Evolutionary conservation across 1,140 invertebrate genomes (phyloP).

Genomic region (Varroa destructor): DNA sequence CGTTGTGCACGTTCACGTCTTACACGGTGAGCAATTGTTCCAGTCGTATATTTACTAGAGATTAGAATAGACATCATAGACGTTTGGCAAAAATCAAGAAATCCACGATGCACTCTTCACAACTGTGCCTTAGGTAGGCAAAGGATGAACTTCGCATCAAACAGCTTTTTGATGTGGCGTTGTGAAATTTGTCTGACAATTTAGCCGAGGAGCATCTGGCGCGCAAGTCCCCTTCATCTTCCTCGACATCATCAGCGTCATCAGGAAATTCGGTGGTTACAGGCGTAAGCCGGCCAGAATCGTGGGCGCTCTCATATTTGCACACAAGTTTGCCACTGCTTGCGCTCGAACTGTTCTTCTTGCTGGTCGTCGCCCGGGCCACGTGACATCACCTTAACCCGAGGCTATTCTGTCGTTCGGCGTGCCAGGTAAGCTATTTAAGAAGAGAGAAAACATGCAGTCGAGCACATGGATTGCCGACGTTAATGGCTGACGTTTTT

Average conservation of each 20-base stretch:
- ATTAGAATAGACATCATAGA: too few relatives aligned
- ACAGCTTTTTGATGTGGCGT: too few relatives aligned
- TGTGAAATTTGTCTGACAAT: background rate
- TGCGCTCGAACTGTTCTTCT: constrained; percentile 11
- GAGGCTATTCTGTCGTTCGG: constrained; percentile 12
- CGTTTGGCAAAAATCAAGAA: too few relatives aligned
- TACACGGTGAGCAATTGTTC: constrained; percentile 55
- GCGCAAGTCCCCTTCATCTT: constrained; percentile 5
- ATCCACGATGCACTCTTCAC: too few relatives aligned
- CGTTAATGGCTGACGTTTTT: too few relatives aligned
- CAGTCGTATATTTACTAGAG: too few relatives aligned
- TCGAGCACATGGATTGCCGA: too few relatives aligned
- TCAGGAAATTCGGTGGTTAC: background rate
- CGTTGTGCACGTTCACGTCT: constrained; percentile 58
- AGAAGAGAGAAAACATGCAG: too few relatives aligned
- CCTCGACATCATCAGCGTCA: background rate
- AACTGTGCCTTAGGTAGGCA: too few relatives aligned
- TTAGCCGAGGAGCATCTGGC: constrained; percentile 23
- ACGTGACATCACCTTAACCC: constrained; percentile 26
- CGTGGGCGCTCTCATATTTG: background rate
- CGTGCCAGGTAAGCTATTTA: background rate
- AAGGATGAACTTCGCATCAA: too few relatives aligned
- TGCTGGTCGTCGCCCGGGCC: constrained; percentile 22
- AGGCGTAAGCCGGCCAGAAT: too few relatives aligned
- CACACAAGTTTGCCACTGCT: constrained; percentile 18